Evolutionary conservation across 1,140 invertebrate genomes (phyloP).

Genomic region (Drosophila ogumai): DNA sequence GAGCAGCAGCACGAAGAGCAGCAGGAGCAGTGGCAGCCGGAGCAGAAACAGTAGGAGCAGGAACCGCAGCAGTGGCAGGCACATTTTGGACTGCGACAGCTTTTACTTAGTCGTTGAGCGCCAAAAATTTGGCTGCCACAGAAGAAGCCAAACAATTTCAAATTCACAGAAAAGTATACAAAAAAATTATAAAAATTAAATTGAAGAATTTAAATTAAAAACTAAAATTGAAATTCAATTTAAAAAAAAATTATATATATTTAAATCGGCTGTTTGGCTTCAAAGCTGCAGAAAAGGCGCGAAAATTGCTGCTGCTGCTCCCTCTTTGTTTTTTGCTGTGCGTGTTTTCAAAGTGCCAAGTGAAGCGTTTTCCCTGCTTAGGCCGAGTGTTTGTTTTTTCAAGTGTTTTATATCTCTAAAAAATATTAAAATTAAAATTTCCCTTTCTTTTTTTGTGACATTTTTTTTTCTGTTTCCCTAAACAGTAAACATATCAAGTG

Average conservation of each 20-base stretch:
- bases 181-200: not conserved
- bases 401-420: not conserved
- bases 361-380: constrained; percentile 13
- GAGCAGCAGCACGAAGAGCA: constrained; percentile 12
- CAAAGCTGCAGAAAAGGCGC: not conserved
- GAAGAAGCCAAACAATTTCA: not conserved
- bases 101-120: constrained; percentile 1
- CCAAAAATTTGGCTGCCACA: constrained; percentile 10
- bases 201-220: not conserved
- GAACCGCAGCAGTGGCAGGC: not conserved
- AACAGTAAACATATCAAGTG: constrained; percentile 30
- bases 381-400: constrained; percentile 1
- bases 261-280: not conserved
- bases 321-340: constrained; percentile 7
- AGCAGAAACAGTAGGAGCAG: not conserved
- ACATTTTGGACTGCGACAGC: not conserved
- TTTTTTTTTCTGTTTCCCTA: constrained; percentile 17
- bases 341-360: constrained; percentile 19
- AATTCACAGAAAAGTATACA: not conserved
- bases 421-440: not conserved
- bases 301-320: not conserved
- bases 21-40: not conserved
- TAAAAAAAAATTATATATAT: not conserved
- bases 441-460: not conserved
- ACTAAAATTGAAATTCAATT: not conserved